Base-by-base conservation (phyloP, 2,113 vertebrate genomes). In the Tichodroma muraria region DNA sequence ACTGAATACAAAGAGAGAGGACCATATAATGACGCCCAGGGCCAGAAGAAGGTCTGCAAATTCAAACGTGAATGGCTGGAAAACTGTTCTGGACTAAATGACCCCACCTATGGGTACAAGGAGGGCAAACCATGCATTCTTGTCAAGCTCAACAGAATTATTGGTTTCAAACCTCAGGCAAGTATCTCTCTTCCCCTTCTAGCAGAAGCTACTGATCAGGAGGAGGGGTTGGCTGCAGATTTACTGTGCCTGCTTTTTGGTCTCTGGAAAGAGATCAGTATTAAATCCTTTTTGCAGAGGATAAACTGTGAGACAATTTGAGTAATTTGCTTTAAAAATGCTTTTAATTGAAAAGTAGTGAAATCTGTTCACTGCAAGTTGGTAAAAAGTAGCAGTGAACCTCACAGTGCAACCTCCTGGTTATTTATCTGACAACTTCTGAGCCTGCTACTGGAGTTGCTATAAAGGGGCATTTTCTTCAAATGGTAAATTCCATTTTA, bases 111-210 rank as follows among this genome's bases (percentile, higher is more conserved):
- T 1, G 99, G 99, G 38, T 99, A 99, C 93, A 91, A 20, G 20
- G 92, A 97, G 0, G 99, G 99, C 78, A 99, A 98, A 57, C 99
- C 99, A 1, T 99, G 99, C 83, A 33, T 99, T 59, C 97, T 99
- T 2, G 97, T 99, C 72, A 99, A 99, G 95, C 98, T 99, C 80
- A 99, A 99, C 98, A 98, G 99, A 90, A 98, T 99, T 20, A 97
- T 99, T 79, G 98, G 98, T 96, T 99, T 98, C 97, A 98, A 90
- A 96, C 99, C 99, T n/a, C 97, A 95, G 98, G 99, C 98, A 95
- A 97, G 98, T 97, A 20, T 5, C 38, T 38, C 87, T 63, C 81
- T 72, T 91, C 40, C n/a, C 35, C 80, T 92, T 56, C 66, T 54
- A 88, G 33, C 13, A 60, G 78, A 50, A 81, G 33, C 37, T 73